Evolutionary conservation across 2,888 invertebrate genomes (phyloP).

Genomic region (Brachynemurus nebulosus): DNA sequence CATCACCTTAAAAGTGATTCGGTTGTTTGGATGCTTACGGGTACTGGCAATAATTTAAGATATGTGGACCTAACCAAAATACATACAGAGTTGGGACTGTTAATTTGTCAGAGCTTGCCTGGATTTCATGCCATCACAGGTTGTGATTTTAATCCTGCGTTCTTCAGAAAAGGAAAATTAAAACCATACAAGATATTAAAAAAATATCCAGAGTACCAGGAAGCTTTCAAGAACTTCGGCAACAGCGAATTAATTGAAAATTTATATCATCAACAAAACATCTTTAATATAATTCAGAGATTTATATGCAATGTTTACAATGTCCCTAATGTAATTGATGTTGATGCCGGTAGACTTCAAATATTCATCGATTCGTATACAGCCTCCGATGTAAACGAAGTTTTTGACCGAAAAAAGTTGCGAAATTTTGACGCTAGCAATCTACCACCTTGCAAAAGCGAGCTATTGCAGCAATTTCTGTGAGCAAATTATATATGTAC

Average conservation of each 20-base stretch:
- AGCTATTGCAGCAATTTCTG: too few relatives aligned
- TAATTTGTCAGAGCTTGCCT: neutral
- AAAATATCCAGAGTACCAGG: constrained; percentile 6
- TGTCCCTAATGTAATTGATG: too few relatives aligned
- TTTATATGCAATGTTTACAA: too few relatives aligned
- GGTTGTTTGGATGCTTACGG: constrained; percentile 3
- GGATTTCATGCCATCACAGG: constrained; percentile 9
- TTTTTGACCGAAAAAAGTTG: too few relatives aligned
- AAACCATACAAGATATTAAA: constrained; percentile 5
- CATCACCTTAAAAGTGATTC: constrained; percentile 14
- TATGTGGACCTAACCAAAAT: constrained; percentile 14
- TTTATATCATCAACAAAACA: neutral
- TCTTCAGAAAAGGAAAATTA: constrained; percentile 7
- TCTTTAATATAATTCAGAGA: too few relatives aligned
- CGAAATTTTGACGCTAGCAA: too few relatives aligned
- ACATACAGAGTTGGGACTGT: constrained; percentile 10
- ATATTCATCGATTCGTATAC: too few relatives aligned
- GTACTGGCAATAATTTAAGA: neutral
- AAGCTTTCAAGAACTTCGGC: constrained; percentile 2
- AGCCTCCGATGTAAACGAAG: too few relatives aligned
- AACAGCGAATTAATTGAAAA: neutral
- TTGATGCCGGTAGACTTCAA: too few relatives aligned
- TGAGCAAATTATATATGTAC: too few relatives aligned
- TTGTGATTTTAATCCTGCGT: constrained; percentile 12
- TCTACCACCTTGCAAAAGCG: too few relatives aligned